Conservation (phyloP, 2,888 invertebrate genomes). For the Melanostoma scalare region DNA sequence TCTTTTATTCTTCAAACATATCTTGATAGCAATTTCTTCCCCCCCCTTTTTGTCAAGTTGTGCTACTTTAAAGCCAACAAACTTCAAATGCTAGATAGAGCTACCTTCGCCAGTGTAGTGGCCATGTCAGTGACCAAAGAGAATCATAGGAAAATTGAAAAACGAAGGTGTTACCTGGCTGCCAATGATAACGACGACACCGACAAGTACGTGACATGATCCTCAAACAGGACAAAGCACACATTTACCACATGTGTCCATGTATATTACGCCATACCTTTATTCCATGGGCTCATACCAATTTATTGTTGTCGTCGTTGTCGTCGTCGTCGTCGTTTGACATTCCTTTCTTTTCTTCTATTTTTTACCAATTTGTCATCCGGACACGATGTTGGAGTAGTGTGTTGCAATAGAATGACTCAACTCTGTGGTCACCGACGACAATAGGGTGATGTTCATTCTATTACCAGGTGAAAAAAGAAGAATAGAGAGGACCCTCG, state of each 20-base stretch:
- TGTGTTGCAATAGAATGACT: conserved; percentile 43
- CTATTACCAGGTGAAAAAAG: conserved; percentile 32
- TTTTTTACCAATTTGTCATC: conserved; percentile 53
- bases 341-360: conserved; percentile 28
- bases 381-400: conserved; percentile 43
- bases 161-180: conserved; percentile 51
- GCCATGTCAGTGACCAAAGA: too few relatives aligned
- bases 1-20: too few relatives aligned
- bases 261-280: conserved; percentile 25
- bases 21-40: too few relatives aligned
- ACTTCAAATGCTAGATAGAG: too few relatives aligned
- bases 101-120: too few relatives aligned
- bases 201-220: conserved; percentile 68
- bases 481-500: conserved; percentile 20
- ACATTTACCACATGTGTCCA: conserved; percentile 52
- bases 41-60: too few relatives aligned
- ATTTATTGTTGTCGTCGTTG: conserved; percentile 42
- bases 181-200: conserved; percentile 57
- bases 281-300: conserved; percentile 28
- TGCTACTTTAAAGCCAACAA: too few relatives aligned
- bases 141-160: conserved; percentile 27
- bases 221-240: conserved; percentile 67
- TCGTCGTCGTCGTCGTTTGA: conserved; percentile 19
- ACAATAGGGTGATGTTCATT: conserved; percentile 62
- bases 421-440: conserved; percentile 43